Conservation (phyloP, 1,140 invertebrate species). For the Metopolophium dirhodum region DNA sequence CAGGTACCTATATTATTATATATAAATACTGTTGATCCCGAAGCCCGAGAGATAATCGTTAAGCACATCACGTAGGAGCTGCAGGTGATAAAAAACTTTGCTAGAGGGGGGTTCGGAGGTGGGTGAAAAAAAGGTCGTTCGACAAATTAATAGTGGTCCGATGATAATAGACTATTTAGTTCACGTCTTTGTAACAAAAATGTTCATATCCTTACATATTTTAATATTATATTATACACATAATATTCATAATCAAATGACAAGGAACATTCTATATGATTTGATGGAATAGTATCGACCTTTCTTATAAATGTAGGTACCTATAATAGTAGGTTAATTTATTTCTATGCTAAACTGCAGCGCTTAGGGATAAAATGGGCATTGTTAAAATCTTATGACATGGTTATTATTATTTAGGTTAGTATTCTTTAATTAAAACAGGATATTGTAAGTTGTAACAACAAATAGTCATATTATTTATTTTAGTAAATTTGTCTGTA, state of each 20-base stretch:
- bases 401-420: background rate
- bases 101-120: too few species aligned
- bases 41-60: too few species aligned
- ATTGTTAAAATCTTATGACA: background rate
- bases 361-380: background rate
- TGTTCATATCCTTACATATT: too few species aligned
- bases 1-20: too few species aligned
- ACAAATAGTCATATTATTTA: background rate
- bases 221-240: too few species aligned
- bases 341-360: background rate
- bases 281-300: background rate
- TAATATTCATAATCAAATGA: background rate
- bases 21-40: too few species aligned
- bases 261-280: background rate
- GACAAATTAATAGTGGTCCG: background rate
- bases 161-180: background rate
- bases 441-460: background rate
- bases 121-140: too few species aligned
- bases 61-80: too few species aligned
- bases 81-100: too few species aligned
- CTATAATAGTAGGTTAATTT: background rate
- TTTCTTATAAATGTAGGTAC: background rate
- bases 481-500: background rate
- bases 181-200: background rate
- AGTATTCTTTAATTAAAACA: background rate